Base-by-base conservation (phyloP, 1,140 invertebrate species). In the Aphaenogaster rudis region DNA sequence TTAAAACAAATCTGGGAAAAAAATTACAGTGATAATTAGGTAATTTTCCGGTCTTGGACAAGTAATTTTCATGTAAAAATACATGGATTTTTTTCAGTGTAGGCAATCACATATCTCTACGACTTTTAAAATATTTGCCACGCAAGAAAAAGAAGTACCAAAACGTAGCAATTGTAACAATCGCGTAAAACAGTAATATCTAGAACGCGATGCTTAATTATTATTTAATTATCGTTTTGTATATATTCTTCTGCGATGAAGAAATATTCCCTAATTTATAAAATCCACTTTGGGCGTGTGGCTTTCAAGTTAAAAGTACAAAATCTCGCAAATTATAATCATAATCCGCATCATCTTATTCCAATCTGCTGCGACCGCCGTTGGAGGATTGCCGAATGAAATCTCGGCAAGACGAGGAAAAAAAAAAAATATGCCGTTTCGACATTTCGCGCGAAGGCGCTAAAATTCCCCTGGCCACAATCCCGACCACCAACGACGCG, bases 381-480 rank as follows among this genome's bases (percentile, higher is more conserved):
- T 50, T 39, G 17, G 2, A 52, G 33, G 17, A 67, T 39, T 52
- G 7, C n/a, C 13, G 39, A 28, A n/a, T 45, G 45, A 80, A 39
- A 80, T 39, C 48, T 39, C 33, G 36, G 1, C 2, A 21, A 39
- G 13, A 17, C 2, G n/a, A 54, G 11, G 6, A 21, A 2, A 5
- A 17, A 59, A 17, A 59, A 39, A 15, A 11, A 28, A 28, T 4
- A 28, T 4, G 15, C 17, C 7, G 28, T 21, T 52, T 39, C 45
- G 48, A 4, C 78, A 28, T 80, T 80, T 80, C 13, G 33, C 33
- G 45, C 5, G 4, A 74, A 72, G n/a, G 13, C 28, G 42, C 6
- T 50, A 50, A 84, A 76, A 61, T 71, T 57, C 59, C 15, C 59
- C 15, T 13, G 39, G 15, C 39, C 66, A 21, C 52, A 48, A 39